phyloP scores from a whole-genome alignment of 2,888 invertebrate species.

The Deroplatys truncata region DNA sequence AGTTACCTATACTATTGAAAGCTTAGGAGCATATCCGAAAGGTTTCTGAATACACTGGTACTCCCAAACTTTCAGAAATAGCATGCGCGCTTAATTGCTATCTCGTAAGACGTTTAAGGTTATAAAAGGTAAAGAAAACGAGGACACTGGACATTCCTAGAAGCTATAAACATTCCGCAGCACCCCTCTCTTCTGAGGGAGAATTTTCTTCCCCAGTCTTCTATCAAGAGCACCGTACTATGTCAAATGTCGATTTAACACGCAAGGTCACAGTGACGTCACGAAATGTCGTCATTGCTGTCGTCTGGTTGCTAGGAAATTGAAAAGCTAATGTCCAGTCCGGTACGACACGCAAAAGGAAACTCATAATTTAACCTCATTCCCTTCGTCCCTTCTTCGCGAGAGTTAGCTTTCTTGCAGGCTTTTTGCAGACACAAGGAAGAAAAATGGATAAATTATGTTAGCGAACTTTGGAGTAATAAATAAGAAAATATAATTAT shows the following conservation, averaged over 20 bases:
- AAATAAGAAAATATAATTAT: too few species aligned
- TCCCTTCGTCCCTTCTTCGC: neutral
- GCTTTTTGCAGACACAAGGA: too few species aligned
- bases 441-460: too few species aligned
- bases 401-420: too few species aligned
- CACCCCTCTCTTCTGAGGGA: neutral
- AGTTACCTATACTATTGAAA: too few species aligned
- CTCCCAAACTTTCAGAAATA: too few species aligned
- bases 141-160: too few species aligned
- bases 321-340: neutral
- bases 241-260: neutral
- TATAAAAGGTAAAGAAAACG: neutral
- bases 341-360: neutral
- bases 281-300: neutral
- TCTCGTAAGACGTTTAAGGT: too few species aligned
- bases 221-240: neutral
- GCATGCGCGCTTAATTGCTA: too few species aligned
- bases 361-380: neutral
- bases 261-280: neutral
- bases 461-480: too few species aligned
- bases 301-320: neutral
- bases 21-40: too few species aligned
- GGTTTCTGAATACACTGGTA: too few species aligned
- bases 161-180: neutral
- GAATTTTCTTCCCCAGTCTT: neutral